A percentile compares a stretch with the other conserved stretches of the same genome.
Conservation (phyloP, 2,797 vertebrate genomes). For the Sardinella longiceps region DNA sequence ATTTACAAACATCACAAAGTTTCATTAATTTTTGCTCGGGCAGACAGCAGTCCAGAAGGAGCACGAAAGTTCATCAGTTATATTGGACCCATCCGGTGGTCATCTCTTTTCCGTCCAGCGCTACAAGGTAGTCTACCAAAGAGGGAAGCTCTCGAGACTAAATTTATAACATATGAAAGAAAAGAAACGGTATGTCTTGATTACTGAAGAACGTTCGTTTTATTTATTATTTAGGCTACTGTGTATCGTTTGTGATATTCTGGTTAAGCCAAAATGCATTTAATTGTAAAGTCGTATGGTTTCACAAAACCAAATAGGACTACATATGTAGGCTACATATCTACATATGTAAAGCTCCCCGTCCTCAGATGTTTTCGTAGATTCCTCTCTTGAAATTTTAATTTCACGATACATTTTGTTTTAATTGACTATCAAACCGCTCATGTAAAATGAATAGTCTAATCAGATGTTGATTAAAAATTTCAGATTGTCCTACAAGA, state of each 20-base stretch:
- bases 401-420: background rate
- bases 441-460: background rate
- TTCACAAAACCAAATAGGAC: background rate
- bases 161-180: background rate
- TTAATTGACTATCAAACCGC: background rate
- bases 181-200: background rate
- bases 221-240: background rate
- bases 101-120: conserved; percentile 35
- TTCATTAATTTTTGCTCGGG: conserved; percentile 87
- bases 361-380: background rate
- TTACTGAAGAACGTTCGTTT: background rate
- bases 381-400: background rate
- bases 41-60: conserved; percentile 84
- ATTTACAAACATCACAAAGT: conserved; percentile 93
- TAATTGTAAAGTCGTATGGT: background rate
- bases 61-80: conserved; percentile 87
- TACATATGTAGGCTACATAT: background rate
- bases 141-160: background rate
- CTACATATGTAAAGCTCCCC: too few relatives aligned
- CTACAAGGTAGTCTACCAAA: background rate
- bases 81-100: conserved; percentile 74
- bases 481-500: background rate
- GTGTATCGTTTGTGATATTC: background rate
- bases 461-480: background rate
- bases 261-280: background rate